A percentile compares a stretch with the other conserved stretches of the same genome.
Conservation (phyloP, 2,113 vertebrate species). For the Ursus arctos region DNA sequence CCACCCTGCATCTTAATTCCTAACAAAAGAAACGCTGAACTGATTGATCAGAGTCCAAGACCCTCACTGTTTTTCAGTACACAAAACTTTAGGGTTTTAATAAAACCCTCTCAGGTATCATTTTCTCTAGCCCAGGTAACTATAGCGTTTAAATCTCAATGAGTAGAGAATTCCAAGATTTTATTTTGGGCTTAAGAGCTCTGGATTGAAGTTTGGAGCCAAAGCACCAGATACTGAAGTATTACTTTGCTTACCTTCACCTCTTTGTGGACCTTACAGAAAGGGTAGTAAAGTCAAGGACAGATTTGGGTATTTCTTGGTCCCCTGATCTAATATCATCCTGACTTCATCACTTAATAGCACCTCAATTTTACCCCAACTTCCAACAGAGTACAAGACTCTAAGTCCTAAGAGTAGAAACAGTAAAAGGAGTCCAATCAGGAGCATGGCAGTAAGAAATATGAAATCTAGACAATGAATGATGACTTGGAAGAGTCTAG, state of each 20-base stretch:
- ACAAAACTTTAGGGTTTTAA: neutral
- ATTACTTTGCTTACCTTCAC: slow-evolving; percentile 9
- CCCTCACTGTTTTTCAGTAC: neutral
- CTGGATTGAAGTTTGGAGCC: slow-evolving; percentile 35
- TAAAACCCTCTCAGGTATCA: neutral
- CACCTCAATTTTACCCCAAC: neutral
- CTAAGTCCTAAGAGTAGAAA: neutral
- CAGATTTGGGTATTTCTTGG: neutral
- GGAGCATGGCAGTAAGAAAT: slow-evolving; percentile 11
- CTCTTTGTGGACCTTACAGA: neutral
- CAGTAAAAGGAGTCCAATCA: neutral
- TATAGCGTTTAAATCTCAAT: slow-evolving; percentile 4
- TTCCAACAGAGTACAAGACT: neutral
- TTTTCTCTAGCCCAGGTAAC: neutral
- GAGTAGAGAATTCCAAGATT: slow-evolving; percentile 59
- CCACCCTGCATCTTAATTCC: neutral
- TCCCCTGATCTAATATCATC: neutral
- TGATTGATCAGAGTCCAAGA: neutral
- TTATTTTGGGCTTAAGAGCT: slow-evolving; percentile 40
- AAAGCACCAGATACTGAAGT: slow-evolving; percentile 25
- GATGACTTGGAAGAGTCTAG: slow-evolving; percentile 30
- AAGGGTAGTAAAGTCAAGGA: neutral
- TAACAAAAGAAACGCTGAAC: slow-evolving; percentile 14
- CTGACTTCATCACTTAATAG: neutral
- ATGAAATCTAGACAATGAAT: slow-evolving; percentile 40